These are phyloP conservation scores for Tokudaia muenninki DNA, from an alignment of 2,797 vertebrate species.

Conservation along the genomic window DNA sequence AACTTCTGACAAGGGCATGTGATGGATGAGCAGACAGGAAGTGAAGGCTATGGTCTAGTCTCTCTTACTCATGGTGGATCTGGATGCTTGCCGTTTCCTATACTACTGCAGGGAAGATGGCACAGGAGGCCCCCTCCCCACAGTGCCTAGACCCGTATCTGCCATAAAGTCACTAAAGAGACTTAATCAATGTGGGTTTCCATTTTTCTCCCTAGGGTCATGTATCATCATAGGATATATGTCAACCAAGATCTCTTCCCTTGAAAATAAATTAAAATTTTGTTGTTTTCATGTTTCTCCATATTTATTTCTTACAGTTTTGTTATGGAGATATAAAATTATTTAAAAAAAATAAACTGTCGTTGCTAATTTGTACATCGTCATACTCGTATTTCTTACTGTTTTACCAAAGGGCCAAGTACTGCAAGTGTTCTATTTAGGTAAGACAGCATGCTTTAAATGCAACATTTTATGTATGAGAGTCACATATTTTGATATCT, in stretches of 20 bases:
- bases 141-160: neutral
- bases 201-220: neutral
- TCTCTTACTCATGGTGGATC: neutral
- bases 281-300: neutral
- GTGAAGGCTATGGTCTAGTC: neutral
- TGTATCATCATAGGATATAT: neutral
- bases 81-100: neutral
- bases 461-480: neutral
- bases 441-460: slow-evolving; percentile 21
- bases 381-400: neutral
- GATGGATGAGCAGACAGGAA: neutral
- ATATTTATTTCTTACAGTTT: neutral
- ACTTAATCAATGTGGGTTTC: neutral
- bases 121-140: neutral
- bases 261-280: neutral
- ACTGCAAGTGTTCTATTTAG: neutral
- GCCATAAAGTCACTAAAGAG: neutral
- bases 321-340: slow-evolving; percentile 40
- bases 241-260: neutral
- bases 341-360: slow-evolving; percentile 31
- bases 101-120: neutral
- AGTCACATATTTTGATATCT: slow-evolving; percentile 8
- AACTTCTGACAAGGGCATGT: neutral
- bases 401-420: slow-evolving; percentile 1
- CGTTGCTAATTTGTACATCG: neutral